Base-by-base conservation (phyloP, 2,888 invertebrate species). In the Clostera curtula region DNA sequence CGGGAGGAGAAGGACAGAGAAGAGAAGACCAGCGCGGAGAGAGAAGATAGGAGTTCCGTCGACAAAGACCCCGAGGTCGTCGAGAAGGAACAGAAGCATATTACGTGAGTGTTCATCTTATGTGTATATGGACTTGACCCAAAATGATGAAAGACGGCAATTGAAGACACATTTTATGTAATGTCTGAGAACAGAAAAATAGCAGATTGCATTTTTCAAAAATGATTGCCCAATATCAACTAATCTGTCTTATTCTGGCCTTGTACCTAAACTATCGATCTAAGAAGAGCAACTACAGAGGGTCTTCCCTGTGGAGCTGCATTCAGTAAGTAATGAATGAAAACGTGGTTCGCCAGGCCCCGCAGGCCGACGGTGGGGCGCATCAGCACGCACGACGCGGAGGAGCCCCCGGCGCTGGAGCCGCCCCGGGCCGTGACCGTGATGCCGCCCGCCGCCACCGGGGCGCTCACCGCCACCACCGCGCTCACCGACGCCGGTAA, bases 351-450 rank as follows among this genome's bases (percentile, higher is more conserved):
- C 2, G 3, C 1, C 52, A 72, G 73, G 3, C 36, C 56, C 1
- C 60, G 66, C 0, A 59, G 65, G 0, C 62, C 68, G 0, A 67
- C 70, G 0, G 61, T 63, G 43, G 71, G 73, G 0, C 63, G 68
- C 34, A 62, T 70, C 37, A 58, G 60, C 26, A 63, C 62, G 25
- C 72, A 72, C 56, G 40, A 36, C 27, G 29, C 31, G 2, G 21
- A 23, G 1, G 29, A 52, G 7, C 24, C 47, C 13, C 23, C 40
- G n/a, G 48, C 52, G 32, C 50, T 67, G 37, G 54, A 57, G 46
- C 31, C 56, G 0, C 35, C 43, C 23, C 53, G 25, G 27, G 67
- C 66, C 7, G 25, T 64, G 3, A 30, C 16, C 0, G 61, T 64
- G 38, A 29, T 2, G 2, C 31, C 43, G 25, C 51, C 61, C 7